phyloP scores from a whole-genome alignment of 1,140 invertebrate genomes.

The Harpegnathos saltator region DNA sequence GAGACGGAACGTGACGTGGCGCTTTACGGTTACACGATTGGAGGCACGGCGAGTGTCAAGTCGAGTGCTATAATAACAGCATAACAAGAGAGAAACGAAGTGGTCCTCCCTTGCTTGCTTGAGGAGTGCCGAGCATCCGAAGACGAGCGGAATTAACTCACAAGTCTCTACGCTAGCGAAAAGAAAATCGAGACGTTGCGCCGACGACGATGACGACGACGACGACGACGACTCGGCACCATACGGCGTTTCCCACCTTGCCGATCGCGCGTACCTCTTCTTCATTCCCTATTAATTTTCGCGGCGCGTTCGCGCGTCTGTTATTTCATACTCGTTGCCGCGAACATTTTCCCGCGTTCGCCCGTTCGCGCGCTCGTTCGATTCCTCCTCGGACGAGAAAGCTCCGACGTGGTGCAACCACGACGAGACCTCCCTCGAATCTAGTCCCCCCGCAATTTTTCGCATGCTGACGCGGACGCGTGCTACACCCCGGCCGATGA shows the following conservation, averaged over 20 bases:
- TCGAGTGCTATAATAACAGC: slow-evolving; percentile 53
- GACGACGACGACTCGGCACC: too few species aligned
- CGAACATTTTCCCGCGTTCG: too few species aligned
- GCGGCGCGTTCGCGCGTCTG: too few species aligned
- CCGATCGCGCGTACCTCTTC: too few species aligned
- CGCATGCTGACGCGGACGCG: neutral
- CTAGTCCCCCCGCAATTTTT: neutral
- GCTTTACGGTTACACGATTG: slow-evolving; percentile 40
- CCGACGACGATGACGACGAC: neutral
- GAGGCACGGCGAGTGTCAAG: slow-evolving; percentile 41
- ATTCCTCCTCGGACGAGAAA: neutral
- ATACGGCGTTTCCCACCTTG: too few species aligned
- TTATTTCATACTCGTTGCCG: too few species aligned
- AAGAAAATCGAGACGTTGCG: neutral
- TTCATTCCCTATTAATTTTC: too few species aligned
- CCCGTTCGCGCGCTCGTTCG: too few species aligned
- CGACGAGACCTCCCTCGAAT: neutral
- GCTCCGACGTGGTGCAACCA: neutral
- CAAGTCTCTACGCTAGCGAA: neutral
- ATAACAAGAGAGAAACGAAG: slow-evolving; percentile 48
- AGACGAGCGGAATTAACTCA: slow-evolving; percentile 41
- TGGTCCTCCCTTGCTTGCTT: slow-evolving; percentile 33
- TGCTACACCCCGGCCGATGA: neutral
- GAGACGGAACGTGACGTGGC: slow-evolving; percentile 15
- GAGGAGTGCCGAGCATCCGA: slow-evolving; percentile 16